A percentile compares a stretch with the other conserved stretches of the same genome.
Conservation (phyloP, 1,140 invertebrate species). For the Berghia stephanieae region DNA sequence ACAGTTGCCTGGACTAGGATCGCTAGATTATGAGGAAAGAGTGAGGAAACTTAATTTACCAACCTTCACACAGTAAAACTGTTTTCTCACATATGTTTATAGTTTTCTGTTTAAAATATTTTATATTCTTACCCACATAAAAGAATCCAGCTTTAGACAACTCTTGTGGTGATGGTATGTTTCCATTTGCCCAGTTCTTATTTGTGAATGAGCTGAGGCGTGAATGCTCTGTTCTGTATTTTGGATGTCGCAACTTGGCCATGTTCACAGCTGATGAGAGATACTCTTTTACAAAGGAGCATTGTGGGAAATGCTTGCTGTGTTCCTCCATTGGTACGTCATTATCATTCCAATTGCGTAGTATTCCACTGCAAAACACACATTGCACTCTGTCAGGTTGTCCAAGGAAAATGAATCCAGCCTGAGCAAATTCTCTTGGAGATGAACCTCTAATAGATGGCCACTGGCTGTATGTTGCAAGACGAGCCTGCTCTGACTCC, state of each 20-base stretch:
- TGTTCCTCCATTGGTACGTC: conserved; percentile 84
- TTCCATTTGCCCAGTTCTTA: conserved; percentile 12
- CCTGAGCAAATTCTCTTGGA: conserved; percentile 79
- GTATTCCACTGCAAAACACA: conserved; percentile 81
- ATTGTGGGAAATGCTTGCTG: conserved; percentile 75
- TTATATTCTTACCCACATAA: conserved; percentile 66
- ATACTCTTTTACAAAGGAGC: conserved; percentile 73
- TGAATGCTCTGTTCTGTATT: conserved; percentile 16
- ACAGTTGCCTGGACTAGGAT: no score
- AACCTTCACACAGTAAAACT: not conserved
- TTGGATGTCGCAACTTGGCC: conserved; percentile 1
- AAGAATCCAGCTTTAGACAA: conserved; percentile 47
- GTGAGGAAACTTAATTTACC: no score
- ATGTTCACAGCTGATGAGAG: conserved; percentile 3
- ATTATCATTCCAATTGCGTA: conserved; percentile 78
- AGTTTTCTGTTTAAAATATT: no score
- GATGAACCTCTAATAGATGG: conserved; percentile 70
- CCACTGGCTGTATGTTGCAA: conserved; percentile 18
- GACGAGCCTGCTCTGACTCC: conserved; percentile 27
- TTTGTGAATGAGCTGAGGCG: conserved; percentile 26
- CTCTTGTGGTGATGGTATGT: conserved; percentile 8
- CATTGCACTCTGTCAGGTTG: conserved; percentile 79
- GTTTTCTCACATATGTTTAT: not conserved
- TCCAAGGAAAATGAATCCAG: conserved; percentile 61
- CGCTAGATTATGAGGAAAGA: no score